Conservation (phyloP, 2,888 invertebrate genomes). For the Serrognathus titanus region DNA sequence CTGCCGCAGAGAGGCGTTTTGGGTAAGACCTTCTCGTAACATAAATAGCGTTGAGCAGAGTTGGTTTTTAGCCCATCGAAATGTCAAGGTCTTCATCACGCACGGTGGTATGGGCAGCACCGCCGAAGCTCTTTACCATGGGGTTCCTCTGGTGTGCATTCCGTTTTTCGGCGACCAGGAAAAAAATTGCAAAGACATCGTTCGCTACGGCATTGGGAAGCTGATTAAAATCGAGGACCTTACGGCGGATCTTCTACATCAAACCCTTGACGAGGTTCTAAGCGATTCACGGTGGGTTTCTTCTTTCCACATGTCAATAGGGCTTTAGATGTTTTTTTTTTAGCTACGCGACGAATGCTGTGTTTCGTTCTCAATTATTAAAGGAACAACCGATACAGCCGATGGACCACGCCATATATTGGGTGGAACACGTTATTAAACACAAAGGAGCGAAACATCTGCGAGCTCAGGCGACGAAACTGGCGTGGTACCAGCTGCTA, state of each 20-base stretch:
- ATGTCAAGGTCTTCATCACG: conserved; percentile 55
- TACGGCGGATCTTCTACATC: background rate
- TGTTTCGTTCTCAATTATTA: conserved; percentile 26
- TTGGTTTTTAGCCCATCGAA: conserved; percentile 47
- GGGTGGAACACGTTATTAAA: conserved; percentile 34
- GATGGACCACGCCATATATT: conserved; percentile 34
- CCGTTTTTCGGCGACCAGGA: conserved; percentile 27
- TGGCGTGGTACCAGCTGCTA: conserved; percentile 30
- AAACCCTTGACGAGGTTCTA: background rate
- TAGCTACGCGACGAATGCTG: conserved; percentile 24
- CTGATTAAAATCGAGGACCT: background rate
- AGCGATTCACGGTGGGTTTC: background rate
- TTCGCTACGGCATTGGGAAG: background rate
- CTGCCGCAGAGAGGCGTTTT: conserved; percentile 55
- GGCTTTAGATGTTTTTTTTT: background rate
- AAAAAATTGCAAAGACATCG: conserved; percentile 13
- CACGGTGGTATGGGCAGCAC: conserved; percentile 58
- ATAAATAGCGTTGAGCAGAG: background rate
- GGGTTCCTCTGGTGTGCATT: conserved; percentile 25
- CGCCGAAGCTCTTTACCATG: conserved; percentile 51
- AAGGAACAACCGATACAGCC: conserved; percentile 30
- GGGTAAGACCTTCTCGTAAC: conserved; percentile 17
- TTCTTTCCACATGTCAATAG: no score
- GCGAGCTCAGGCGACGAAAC: conserved; percentile 25
- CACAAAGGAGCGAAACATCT: conserved; percentile 32